Conservation (phyloP, 2,888 invertebrate species). For the Cataglyphis cursor region DNA sequence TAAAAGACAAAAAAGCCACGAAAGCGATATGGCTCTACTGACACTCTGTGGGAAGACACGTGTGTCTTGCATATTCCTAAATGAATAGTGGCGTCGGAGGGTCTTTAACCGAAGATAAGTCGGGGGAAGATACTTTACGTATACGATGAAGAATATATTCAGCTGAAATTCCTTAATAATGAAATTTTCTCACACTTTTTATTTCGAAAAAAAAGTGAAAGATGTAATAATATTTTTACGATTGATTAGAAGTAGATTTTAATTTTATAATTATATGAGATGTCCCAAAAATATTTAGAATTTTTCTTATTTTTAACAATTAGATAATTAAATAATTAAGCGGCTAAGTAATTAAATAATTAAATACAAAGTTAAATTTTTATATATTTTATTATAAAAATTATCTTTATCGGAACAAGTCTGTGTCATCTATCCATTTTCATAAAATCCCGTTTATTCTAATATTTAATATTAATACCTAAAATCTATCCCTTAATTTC, state of each 20-base stretch:
- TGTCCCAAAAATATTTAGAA: background rate
- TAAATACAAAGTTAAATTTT: conserved; percentile 6
- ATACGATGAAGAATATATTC: conserved; percentile 10
- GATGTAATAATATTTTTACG: background rate
- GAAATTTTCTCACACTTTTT: conserved; percentile 5
- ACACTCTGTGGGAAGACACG: conserved; percentile 78
- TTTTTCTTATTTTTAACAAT: background rate
- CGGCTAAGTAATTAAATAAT: background rate
- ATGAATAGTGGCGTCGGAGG: conserved; percentile 61
- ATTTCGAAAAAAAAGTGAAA: background rate
- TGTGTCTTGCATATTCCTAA: conserved; percentile 70
- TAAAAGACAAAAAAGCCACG: conserved; percentile 65
- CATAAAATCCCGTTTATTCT: background rate
- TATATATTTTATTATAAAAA: background rate
- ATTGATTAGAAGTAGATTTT: background rate
- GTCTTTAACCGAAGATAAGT: conserved; percentile 72
- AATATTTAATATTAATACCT: no score
- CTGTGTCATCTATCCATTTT: background rate
- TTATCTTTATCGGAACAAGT: background rate
- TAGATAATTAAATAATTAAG: background rate
- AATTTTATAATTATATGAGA: background rate
- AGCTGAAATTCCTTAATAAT: conserved; percentile 15
- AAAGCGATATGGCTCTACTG: conserved; percentile 75
- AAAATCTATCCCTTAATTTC: no score
- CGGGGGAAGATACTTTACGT: conserved; percentile 38